These are phyloP conservation scores for Hermetia illucens DNA, from an alignment of 1,140 invertebrate species.

Conservation along the genomic window DNA sequence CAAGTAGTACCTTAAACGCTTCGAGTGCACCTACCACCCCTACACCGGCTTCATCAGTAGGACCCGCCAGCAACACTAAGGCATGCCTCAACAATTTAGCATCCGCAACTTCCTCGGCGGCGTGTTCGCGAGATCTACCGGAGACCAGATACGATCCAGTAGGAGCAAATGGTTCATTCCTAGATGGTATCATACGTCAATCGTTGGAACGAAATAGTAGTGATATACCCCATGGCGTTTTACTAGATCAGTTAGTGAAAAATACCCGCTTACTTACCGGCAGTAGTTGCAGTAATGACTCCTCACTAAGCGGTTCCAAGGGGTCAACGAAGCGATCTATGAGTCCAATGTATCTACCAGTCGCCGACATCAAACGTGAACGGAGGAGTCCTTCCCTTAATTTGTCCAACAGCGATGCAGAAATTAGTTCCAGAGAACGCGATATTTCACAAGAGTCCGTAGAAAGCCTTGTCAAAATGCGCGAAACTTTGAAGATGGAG, in stretches of 20 bases:
- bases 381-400: constrained; percentile 13
- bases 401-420: not conserved
- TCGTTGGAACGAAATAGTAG: constrained; percentile 34
- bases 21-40: too few relatives aligned
- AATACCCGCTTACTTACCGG: constrained; percentile 35
- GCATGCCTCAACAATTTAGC: constrained; percentile 12
- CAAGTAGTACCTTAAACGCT: not conserved
- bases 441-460: constrained; percentile 5
- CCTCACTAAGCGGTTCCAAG: not conserved
- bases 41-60: too few relatives aligned
- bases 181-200: constrained; percentile 70
- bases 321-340: constrained; percentile 15
- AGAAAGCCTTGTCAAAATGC: constrained; percentile 1
- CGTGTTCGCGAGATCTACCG: constrained; percentile 35
- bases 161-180: constrained; percentile 54
- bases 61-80: constrained; percentile 12
- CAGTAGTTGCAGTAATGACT: not conserved
- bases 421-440: not conserved
- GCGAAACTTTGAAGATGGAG: not conserved
- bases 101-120: constrained; percentile 17
- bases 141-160: constrained; percentile 45
- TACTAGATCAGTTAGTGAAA: constrained; percentile 55
- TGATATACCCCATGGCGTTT: constrained; percentile 34
- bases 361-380: constrained; percentile 24
- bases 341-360: constrained; percentile 17